A percentile compares a stretch with the other conserved stretches of the same genome.
These are phyloP conservation scores for Limanda limanda DNA, from an alignment of 2,113 vertebrate species.

Conservation along the genomic window DNA sequence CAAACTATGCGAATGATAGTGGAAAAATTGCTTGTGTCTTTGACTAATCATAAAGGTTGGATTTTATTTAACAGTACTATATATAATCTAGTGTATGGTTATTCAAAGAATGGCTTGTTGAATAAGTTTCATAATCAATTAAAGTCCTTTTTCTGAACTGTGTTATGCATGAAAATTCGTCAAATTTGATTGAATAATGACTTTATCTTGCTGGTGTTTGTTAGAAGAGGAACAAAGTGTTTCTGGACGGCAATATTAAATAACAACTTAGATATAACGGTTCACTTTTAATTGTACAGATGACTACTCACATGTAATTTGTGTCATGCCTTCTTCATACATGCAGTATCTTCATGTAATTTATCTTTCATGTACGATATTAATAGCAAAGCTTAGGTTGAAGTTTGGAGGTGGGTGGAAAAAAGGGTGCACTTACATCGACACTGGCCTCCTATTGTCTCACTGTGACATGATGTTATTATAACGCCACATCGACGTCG, in stretches of 20 bases:
- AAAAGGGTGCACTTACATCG: background rate
- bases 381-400: slow-evolving; percentile 28
- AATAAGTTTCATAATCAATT: background rate
- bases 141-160: too few relatives aligned
- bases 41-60: background rate
- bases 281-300: too few relatives aligned
- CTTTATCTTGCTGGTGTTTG: background rate
- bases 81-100: background rate
- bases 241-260: background rate
- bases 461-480: slow-evolving; percentile 54
- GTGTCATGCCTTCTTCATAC: slow-evolving; percentile 12
- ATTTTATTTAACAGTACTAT: background rate
- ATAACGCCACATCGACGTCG: slow-evolving; percentile 19
- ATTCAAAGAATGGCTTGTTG: background rate
- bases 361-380: slow-evolving; percentile 27
- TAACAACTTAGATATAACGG: too few relatives aligned
- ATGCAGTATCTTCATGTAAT: slow-evolving; percentile 1
- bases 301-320: slow-evolving; percentile 25
- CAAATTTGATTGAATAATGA: background rate
- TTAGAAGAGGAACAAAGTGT: background rate
- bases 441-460: slow-evolving; percentile 43
- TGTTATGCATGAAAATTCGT: background rate
- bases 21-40: too few relatives aligned
- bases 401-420: slow-evolving; percentile 35
- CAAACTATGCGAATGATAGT: too few relatives aligned